phyloP scores from a whole-genome alignment of 92 coral and sea anemone genomes.

The Scolanthus callimorphus region DNA sequence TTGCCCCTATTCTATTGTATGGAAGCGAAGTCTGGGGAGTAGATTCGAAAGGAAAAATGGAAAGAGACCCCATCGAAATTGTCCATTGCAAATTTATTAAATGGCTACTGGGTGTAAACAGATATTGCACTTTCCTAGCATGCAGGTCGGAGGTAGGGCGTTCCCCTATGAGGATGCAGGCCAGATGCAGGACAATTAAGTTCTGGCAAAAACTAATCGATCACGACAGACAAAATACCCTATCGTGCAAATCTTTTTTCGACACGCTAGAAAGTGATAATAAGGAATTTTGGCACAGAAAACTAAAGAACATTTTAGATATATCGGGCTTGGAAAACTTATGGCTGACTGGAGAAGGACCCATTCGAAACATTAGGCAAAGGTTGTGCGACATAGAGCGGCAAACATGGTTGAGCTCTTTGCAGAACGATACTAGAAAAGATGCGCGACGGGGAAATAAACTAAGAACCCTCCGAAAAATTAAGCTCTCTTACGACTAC shows the following conservation, averaged over 20 bases:
- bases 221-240: background rate
- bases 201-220: constrained; percentile 17
- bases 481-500: constrained; percentile 1
- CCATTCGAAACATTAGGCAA: background rate
- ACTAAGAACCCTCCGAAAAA: constrained; percentile 8
- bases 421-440: constrained; percentile 6
- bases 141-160: constrained; percentile 27
- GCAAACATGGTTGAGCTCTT: constrained; percentile 5
- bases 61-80: constrained; percentile 26
- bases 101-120: constrained; percentile 29
- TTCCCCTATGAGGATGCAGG: constrained; percentile 13
- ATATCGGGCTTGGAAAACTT: constrained; percentile 10
- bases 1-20: constrained; percentile 8
- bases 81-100: constrained; percentile 27
- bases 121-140: constrained; percentile 21
- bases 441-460: constrained; percentile 1
- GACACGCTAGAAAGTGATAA: constrained; percentile 13
- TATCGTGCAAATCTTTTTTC: constrained; percentile 10
- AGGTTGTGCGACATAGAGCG: constrained; percentile 1
- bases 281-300: constrained; percentile 13
- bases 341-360: background rate
- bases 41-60: constrained; percentile 24
- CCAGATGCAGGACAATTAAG: constrained; percentile 22
- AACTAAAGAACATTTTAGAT: constrained; percentile 5
- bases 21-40: constrained; percentile 17